Base-by-base conservation (phyloP, 2,113 vertebrate species). In the Spheniscus mendiculus region DNA sequence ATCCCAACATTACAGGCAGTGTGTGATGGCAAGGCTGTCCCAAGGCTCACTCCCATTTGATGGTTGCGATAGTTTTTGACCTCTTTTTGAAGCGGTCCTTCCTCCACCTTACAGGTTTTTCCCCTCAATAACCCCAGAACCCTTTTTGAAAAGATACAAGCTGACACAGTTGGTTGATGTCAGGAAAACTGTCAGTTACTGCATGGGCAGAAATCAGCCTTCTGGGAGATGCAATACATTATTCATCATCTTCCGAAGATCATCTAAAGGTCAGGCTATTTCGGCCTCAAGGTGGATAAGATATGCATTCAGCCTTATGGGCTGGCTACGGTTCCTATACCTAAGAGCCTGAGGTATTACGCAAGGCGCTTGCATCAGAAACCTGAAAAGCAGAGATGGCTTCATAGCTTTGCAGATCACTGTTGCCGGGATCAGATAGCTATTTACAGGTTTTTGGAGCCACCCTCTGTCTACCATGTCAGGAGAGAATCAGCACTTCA, bases 261-360 rank as follows among this genome's bases (percentile, higher is more conserved):
- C 93, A 91, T 77, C 77, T 53, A 63, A 96, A 97, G 91, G 97
- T 97, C 94, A 95, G 89, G 89, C 73, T 94, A 77, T 91, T 94
- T 89, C 91, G 87, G 89, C 96, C 94, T 53, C 80, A 40, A 87
- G 94, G 83, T 91, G 92, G 80, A 42, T 82, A 25, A 92, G 86
- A 83, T 84, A 74, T 13, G 80, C 44, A 9, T 74, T 55, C 20
- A 23, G 81, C 56, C 82, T 67, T 74, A 53, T 2, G 73, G 94
- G 67, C 88, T 88, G 90, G 58, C 88, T 62, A 12, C 0, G 0
- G 38, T 74, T 69, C 66, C 89, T 71, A 4, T n/a, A 89, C 89
- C 86, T 89, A 69, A 55, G 69, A 94, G 94, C 83, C 86, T 65
- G 65, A 12, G 66, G 69, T 17, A n/a, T 96, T 95, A 58, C 1